phyloP scores from a whole-genome alignment of 2,888 invertebrate genomes.

The Boloria selene region DNA sequence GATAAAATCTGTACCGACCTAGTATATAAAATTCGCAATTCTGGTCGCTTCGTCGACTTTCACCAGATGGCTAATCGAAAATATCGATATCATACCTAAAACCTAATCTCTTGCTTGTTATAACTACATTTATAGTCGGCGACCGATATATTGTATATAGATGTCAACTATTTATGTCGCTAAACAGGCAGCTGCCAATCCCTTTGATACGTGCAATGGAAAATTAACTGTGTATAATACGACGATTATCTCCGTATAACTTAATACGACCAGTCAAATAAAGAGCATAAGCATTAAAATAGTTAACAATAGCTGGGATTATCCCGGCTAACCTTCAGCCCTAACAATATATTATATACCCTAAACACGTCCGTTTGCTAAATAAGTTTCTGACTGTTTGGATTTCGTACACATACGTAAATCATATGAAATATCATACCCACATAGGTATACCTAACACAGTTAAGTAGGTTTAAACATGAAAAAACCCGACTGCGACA shows the following conservation, averaged over 20 bases:
- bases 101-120: not conserved
- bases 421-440: not conserved
- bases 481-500: too few relatives aligned
- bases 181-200: conserved; percentile 64
- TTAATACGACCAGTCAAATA: conserved; percentile 77
- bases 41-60: too few relatives aligned
- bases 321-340: conserved; percentile 70
- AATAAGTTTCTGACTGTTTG: not conserved
- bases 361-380: conserved; percentile 50
- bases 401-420: not conserved
- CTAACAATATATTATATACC: conserved; percentile 56
- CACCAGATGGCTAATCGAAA: not conserved
- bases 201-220: conserved; percentile 62
- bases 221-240: conserved; percentile 80
- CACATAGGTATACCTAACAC: too few relatives aligned
- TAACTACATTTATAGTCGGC: conserved; percentile 1
- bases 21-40: too few relatives aligned
- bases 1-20: too few relatives aligned
- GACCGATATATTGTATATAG: conserved; percentile 18
- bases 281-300: conserved; percentile 79
- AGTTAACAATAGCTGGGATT: conserved; percentile 77
- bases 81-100: conserved; percentile 22
- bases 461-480: too few relatives aligned
- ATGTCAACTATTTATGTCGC: conserved; percentile 57
- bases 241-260: conserved; percentile 80